Percentiles rank a stretch among this genome's conserved stretches.
Conservation (phyloP, 2,797 vertebrate species). For the Mormyrus hasselquistii region DNA sequence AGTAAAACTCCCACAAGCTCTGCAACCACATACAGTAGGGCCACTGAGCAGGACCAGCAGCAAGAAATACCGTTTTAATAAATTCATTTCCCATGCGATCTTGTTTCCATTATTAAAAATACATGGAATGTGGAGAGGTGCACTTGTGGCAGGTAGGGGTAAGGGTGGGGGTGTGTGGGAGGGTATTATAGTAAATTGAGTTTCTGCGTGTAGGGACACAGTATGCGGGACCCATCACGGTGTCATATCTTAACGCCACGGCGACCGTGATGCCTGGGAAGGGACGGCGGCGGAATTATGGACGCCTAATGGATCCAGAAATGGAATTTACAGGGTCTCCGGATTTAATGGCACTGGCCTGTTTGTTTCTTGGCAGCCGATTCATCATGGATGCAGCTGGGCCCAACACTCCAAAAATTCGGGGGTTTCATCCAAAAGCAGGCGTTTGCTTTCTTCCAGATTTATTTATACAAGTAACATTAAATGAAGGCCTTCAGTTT, state of each 20-base stretch:
- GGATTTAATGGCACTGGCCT: slow-evolving; percentile 5
- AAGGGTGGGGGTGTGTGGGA: background rate
- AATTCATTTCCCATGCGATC: slow-evolving; percentile 46
- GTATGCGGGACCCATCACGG: slow-evolving; percentile 1
- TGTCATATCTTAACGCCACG: background rate
- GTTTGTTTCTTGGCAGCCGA: background rate
- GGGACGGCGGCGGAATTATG: background rate
- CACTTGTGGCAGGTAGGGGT: slow-evolving; percentile 34
- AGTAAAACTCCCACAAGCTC: background rate
- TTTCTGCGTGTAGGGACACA: slow-evolving; percentile 30
- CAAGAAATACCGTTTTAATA: slow-evolving; percentile 56
- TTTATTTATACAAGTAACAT: background rate
- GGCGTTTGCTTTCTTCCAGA: background rate
- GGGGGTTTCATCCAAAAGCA: background rate
- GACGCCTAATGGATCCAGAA: background rate
- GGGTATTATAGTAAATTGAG: slow-evolving; percentile 40
- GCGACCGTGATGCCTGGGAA: background rate
- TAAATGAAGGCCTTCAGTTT: background rate
- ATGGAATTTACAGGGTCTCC: slow-evolving; percentile 2
- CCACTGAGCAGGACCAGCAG: background rate
- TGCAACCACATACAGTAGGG: background rate
- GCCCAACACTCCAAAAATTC: background rate
- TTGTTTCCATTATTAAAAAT: slow-evolving; percentile 49
- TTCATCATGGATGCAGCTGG: background rate
- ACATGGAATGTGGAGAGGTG: slow-evolving; percentile 27